Conservation (phyloP, 2,888 invertebrate genomes). For the Ophion slaviceki region DNA sequence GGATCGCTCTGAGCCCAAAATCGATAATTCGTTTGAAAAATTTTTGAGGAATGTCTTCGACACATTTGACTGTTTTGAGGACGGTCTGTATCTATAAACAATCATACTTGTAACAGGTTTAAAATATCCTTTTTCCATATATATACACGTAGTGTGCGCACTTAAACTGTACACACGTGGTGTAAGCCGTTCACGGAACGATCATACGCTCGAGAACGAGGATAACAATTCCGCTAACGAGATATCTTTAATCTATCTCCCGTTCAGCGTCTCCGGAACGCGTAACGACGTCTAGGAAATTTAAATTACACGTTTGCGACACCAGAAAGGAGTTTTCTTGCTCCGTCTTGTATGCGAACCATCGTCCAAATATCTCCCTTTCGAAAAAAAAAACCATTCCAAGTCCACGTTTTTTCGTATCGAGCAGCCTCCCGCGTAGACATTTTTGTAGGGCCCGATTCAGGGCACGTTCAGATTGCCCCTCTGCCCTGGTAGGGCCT, state of each 20-base stretch:
- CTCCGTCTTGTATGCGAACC: background rate
- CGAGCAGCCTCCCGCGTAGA: too few relatives aligned
- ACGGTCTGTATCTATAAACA: too few relatives aligned
- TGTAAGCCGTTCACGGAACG: conserved; percentile 52
- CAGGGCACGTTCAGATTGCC: too few relatives aligned
- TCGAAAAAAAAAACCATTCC: background rate
- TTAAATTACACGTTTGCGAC: conserved; percentile 61
- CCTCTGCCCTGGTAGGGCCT: too few relatives aligned
- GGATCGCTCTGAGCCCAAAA: too few relatives aligned
- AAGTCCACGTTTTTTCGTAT: too few relatives aligned
- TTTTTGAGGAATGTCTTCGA: too few relatives aligned
- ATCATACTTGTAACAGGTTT: too few relatives aligned
- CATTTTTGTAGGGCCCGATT: too few relatives aligned
- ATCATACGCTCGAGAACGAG: conserved; percentile 52
- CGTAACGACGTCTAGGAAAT: conserved; percentile 60
- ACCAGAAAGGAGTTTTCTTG: conserved; percentile 35
- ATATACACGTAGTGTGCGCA: background rate
- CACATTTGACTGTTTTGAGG: too few relatives aligned
- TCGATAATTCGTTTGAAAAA: too few relatives aligned
- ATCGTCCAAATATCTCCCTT: background rate
- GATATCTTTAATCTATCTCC: conserved; percentile 43
- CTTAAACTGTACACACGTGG: conserved; percentile 43
- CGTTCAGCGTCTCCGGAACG: conserved; percentile 22
- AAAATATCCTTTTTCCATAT: background rate
- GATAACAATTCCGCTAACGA: conserved; percentile 57